phyloP scores from a whole-genome alignment of 1,140 invertebrate species.

The Polypedilum vanderplanki region DNA sequence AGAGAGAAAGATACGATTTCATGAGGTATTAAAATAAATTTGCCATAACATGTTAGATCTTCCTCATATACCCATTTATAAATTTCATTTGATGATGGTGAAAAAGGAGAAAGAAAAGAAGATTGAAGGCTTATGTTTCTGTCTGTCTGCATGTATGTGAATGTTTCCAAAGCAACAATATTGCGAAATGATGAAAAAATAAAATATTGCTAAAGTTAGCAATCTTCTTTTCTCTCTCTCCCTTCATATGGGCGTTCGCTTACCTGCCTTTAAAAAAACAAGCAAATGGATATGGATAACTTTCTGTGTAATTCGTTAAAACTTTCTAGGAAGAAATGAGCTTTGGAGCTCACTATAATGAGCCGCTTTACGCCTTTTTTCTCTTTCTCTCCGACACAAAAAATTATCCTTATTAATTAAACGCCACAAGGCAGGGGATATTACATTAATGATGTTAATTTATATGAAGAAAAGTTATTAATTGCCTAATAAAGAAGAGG shows the following conservation, averaged over 20 bases:
- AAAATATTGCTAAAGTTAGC: neutral
- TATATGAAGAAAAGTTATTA: conserved; percentile 4
- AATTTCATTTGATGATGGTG: neutral
- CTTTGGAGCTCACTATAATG: no score
- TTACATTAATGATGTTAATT: conserved; percentile 20
- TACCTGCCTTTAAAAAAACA: no score
- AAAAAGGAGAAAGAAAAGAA: neutral
- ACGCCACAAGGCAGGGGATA: conserved; percentile 6
- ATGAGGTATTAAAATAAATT: conserved; percentile 7
- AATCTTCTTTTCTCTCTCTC: neutral
- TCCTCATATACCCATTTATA: neutral
- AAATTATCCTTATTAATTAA: conserved; percentile 20
- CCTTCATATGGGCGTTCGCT: no score
- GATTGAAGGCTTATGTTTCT: neutral
- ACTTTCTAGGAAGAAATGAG: no score
- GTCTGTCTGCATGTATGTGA: no score
- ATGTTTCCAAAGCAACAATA: neutral
- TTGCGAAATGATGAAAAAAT: neutral
- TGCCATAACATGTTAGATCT: neutral
- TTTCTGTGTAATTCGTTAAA: no score
- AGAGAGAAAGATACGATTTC: neutral
- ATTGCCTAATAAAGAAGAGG: conserved; percentile 11
- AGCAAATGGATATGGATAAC: no score
- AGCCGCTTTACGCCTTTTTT: no score
- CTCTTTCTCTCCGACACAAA: neutral